These are phyloP conservation scores for Phocides pigmalion DNA, from an alignment of 1,140 invertebrate genomes.

Conservation along the genomic window DNA sequence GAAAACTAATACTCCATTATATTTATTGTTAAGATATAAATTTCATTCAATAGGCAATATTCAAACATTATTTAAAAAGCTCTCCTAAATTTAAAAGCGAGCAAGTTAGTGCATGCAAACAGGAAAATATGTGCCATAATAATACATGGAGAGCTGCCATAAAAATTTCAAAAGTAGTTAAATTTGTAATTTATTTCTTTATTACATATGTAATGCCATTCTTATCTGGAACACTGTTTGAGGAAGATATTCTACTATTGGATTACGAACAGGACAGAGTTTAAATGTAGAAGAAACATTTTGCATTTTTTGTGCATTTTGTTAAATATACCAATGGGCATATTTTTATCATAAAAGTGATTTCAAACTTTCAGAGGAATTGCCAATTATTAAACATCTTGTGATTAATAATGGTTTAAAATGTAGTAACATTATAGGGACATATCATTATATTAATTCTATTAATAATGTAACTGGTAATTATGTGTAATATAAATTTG, in stretches of 20 bases:
- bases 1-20: conserved; percentile 50
- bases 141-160: conserved; percentile 62
- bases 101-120: conserved; percentile 75
- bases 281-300: conserved; percentile 12
- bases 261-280: conserved; percentile 3
- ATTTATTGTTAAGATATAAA: conserved; percentile 55
- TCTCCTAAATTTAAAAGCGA: conserved; percentile 69
- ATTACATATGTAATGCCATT: conserved; percentile 37
- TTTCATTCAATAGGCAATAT: conserved; percentile 68
- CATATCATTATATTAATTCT: conserved; percentile 27
- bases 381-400: conserved; percentile 18
- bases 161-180: conserved; percentile 40
- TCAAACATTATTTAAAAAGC: conserved; percentile 63
- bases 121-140: conserved; percentile 71
- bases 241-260: conserved; percentile 49
- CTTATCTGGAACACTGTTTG: conserved; percentile 54
- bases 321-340: conserved; percentile 5
- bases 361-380: conserved; percentile 7
- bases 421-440: conserved; percentile 20
- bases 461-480: conserved; percentile 31
- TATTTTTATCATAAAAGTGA: conserved; percentile 3
- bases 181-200: conserved; percentile 40
- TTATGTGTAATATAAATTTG: conserved; percentile 25
- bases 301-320: conserved; percentile 29
- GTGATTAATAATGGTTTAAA: conserved; percentile 17